Evolutionary conservation across 1,140 invertebrate species (phyloP).

Genomic region (Achatina immaculata): DNA sequence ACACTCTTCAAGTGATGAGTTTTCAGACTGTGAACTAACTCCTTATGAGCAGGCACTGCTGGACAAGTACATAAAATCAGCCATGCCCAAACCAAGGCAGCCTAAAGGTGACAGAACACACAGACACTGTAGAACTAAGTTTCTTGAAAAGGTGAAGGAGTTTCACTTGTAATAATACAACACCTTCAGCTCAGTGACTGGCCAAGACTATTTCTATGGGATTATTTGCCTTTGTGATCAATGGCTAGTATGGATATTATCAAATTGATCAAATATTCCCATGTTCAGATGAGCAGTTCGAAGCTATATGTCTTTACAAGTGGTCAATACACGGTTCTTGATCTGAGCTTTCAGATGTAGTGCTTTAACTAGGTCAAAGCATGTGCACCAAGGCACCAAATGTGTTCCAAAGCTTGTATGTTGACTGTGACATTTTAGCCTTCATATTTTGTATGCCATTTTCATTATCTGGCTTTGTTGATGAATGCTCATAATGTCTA

Average conservation of each 20-base stretch:
- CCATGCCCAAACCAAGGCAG: conserved; percentile 74
- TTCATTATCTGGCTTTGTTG: too few species aligned
- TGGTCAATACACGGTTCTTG: conserved; percentile 34
- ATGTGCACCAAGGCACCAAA: too few species aligned
- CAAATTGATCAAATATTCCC: neutral
- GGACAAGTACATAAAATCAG: conserved; percentile 84
- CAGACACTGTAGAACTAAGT: conserved; percentile 31
- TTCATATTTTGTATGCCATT: too few species aligned
- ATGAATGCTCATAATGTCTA: too few species aligned
- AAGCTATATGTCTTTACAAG: conserved; percentile 40
- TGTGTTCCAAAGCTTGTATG: too few species aligned
- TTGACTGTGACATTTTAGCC: too few species aligned
- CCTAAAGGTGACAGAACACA: conserved; percentile 25
- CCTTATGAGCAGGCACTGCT: conserved; percentile 80
- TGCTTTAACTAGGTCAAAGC: too few species aligned
- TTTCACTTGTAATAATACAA: neutral
- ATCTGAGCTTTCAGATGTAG: neutral
- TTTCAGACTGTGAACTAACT: conserved; percentile 54
- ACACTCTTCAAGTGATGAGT: conserved; percentile 5
- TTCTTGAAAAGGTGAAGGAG: neutral
- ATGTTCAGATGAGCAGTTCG: neutral
- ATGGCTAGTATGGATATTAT: neutral
- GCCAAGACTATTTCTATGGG: conserved; percentile 26
- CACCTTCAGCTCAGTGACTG: conserved; percentile 10
- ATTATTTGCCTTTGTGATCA: neutral